Evolutionary conservation across 1,140 invertebrate genomes (phyloP), one percentile per base, ranked within the genome.

Genomic region (Scaptomyza graminum): DNA sequence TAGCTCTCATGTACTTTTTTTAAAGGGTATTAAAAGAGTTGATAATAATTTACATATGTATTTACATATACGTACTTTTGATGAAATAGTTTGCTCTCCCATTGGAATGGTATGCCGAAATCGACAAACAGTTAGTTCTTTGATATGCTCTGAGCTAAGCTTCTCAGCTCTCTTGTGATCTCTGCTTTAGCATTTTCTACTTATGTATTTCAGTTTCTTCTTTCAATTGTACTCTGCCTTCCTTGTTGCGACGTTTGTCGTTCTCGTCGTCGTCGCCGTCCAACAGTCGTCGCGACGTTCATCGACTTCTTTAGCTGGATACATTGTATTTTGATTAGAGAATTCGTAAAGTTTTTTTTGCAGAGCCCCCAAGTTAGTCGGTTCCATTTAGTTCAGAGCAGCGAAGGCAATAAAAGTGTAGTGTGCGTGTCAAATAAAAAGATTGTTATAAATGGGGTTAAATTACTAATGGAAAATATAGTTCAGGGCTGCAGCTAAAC

Each of bases 321-420:
- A 41, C 37, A 73, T 74, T 69, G 63, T 76, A 74, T 76, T 74
- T 74, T 76, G 70, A 76, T 76, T 74, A 60, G 62, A 69, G 70
- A 69, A 63, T 76, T 76, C 54, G 65, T 74, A 61, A 55, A 25
- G 0, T 22, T 15, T 70, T 39, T 28, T 61, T 62, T 61, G 34
- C 22, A 44, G 16, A 39, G 46, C 46, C 57, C 46, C 47, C 66
- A 63, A 74, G 52, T 74, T 59, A 54, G 59, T 59, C 54, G 66
- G 54, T 65, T 41, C 25, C 57, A 60, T 61, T 43, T 34, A 68
- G 39, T n/a, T 46, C 49, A 31, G 22, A 18, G 31, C 47, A 61
- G 49, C 28, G 47, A 61, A 60, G 64, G 64, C 64, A 51, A 22
- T 31, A 34, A 60, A 60, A 60, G 54, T 41, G 52, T 65, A 15